A percentile compares a stretch with the other conserved stretches of the same genome.
Evolutionary conservation across 2,888 invertebrate species (phyloP).

Genomic region (Deroplatys truncata): DNA sequence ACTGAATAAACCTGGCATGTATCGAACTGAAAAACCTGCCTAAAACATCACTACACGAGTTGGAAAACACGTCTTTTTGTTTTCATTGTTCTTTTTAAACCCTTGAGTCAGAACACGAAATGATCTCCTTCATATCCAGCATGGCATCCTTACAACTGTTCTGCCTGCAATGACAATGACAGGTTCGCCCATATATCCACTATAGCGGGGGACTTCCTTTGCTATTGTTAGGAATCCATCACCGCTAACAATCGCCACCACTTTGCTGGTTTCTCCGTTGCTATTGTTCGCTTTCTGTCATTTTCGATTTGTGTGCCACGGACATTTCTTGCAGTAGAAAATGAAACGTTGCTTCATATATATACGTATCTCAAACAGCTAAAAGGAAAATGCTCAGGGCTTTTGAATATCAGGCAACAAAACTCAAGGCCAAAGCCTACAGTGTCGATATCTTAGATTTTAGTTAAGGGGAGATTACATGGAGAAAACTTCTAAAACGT

Average conservation of each 20-base stretch:
- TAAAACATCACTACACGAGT: too few relatives aligned
- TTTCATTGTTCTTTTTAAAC: background rate
- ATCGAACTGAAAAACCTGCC: too few relatives aligned
- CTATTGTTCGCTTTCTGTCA: background rate
- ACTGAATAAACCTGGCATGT: too few relatives aligned
- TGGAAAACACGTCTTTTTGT: background rate
- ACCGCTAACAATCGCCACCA: background rate
- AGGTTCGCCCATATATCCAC: background rate
- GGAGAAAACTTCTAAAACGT: too few relatives aligned
- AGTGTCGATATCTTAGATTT: too few relatives aligned
- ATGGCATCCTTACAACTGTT: background rate
- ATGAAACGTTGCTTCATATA: background rate
- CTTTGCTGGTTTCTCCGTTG: background rate
- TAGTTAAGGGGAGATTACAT: too few relatives aligned
- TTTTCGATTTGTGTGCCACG: background rate
- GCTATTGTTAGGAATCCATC: background rate
- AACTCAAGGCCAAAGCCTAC: too few relatives aligned
- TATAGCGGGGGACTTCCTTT: background rate
- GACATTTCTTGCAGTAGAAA: background rate
- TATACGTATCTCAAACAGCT: background rate
- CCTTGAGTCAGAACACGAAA: background rate
- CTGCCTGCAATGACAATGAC: background rate
- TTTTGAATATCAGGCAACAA: background rate
- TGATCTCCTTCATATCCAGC: background rate
- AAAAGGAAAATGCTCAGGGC: background rate